Base-by-base conservation (phyloP, 1,140 invertebrate genomes). In the Drosophila repleta region DNA sequence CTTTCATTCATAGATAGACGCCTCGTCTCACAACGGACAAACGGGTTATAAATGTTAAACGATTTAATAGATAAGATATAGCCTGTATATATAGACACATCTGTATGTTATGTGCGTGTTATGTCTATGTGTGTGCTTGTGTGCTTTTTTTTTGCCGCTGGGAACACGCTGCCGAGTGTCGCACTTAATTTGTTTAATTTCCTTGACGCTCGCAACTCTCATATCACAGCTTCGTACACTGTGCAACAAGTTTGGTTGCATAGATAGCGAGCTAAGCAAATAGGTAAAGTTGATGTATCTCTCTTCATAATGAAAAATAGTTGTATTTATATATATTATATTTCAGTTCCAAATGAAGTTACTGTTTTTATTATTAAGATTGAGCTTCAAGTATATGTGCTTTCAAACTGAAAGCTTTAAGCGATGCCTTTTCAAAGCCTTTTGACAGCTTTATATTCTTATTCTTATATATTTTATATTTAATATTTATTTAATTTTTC, bases 1-100 rank as follows among this genome's bases (percentile, higher is more conserved):
- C 82, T 88, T 87, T 88, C 83, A 88, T 88, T 88, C 83, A 88
- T 88, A 79, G 83, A 88, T 74, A 77, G 35, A 66, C 51, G 29
- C 52, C 37, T 37, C 43, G 32, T 39, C 29, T 20, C 24, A 57
- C 58, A 76, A 46, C 46, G 20, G 32, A 43, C 63, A 83, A 88
- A 89, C 83, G 69, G 79, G 84, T 88, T 87, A 79, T 75, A 79
- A 80, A 88, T 87, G 83, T 68, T 87, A 83, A 88, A 82, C 84
- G 83, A 88, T 88, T 83, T 74, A 57, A 88, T 79, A 88, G 83
- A 88, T 88, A 88, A 88, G 84, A 87, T 87, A 71, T 79, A 53
- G 35, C 48, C 10, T 3, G n/a, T 49, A 41, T 66, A 57, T 66
- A 63, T 58, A 45, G 18, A 15, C 41, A 45, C 51, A 15, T 45